Conservation (phyloP, 2,113 vertebrate species). For the Trochalopteron elliotii region DNA sequence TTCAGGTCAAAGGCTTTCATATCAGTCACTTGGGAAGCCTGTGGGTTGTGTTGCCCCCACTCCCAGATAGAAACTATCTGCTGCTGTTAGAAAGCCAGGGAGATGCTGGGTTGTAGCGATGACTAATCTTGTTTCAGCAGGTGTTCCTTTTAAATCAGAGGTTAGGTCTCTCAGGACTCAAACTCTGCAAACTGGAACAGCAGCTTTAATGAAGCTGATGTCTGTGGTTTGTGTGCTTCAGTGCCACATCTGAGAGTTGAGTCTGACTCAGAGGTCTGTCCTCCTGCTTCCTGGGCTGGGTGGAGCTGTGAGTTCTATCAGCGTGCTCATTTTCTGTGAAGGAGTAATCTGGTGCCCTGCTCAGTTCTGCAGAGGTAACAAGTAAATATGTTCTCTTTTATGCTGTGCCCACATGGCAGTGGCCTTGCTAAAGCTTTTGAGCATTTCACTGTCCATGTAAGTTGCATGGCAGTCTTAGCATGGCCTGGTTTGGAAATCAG, state of each 20-base stretch:
- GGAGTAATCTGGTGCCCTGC: background rate
- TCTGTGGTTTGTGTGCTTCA: constrained; percentile 20
- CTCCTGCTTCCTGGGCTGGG: constrained; percentile 34
- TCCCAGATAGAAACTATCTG: background rate
- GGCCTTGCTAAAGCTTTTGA: background rate
- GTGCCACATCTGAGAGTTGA: constrained; percentile 41
- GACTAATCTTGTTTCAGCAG: constrained; percentile 49
- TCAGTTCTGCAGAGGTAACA: background rate
- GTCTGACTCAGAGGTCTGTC: constrained; percentile 30
- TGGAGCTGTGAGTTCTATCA: constrained; percentile 20
- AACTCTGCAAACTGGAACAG: background rate
- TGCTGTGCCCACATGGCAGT: background rate
- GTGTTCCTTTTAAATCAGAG: constrained; percentile 34
- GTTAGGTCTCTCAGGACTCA: background rate
- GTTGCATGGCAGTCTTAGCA: background rate
- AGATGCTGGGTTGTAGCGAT: background rate
- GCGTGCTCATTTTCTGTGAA: background rate
- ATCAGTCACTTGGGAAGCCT: background rate
- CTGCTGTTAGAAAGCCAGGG: background rate
- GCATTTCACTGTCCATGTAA: background rate
- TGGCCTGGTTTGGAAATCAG: background rate
- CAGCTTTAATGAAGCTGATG: constrained; percentile 28
- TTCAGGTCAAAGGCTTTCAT: constrained; percentile 35
- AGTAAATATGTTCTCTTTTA: background rate
- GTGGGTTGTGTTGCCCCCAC: background rate